Percentiles rank a stretch among this genome's conserved stretches.
phyloP scores from a whole-genome alignment of 2,888 invertebrate genomes.

The Dorcus parallelipipedus region DNA sequence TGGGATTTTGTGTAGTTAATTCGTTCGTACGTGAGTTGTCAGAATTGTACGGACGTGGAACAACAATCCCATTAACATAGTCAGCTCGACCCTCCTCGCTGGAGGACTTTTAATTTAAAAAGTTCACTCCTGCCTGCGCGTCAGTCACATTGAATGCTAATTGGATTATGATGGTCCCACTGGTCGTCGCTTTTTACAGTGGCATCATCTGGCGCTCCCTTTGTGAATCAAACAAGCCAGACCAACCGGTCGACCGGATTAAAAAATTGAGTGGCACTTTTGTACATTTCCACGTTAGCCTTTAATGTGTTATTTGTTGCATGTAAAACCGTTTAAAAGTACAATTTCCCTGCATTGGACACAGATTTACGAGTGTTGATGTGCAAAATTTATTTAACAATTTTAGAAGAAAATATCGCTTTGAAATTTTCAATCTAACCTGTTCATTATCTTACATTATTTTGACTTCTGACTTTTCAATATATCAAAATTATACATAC shows the following conservation, averaged over 20 bases:
- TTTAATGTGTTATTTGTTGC: conserved; percentile 3
- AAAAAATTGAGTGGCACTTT: conserved; percentile 3
- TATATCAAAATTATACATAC: no score
- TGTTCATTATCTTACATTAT: no score
- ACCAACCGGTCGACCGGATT: conserved; percentile 32
- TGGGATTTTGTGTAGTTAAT: no score
- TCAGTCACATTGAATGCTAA: conserved; percentile 44
- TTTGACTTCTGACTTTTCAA: no score
- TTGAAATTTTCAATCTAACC: no score
- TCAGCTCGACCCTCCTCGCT: conserved; percentile 25
- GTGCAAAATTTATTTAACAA: no score
- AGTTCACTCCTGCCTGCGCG: conserved; percentile 40
- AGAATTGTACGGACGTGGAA: conserved; percentile 30
- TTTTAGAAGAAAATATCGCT: no score
- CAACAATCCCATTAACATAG: conserved; percentile 40
- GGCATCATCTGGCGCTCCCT: conserved; percentile 41
- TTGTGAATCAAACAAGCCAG: conserved; percentile 36
- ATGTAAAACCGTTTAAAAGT: not conserved
- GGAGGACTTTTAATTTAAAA: conserved; percentile 44
- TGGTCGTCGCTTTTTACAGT: conserved; percentile 37
- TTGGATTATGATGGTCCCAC: conserved; percentile 45
- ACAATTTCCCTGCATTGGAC: not conserved
- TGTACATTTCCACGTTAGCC: not conserved
- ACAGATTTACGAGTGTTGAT: no score
- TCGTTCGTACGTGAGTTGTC: conserved; percentile 8